Percentiles rank a stretch among this genome's conserved stretches.
phyloP scores from a whole-genome alignment of 2,888 invertebrate species.

The Omphaloscelis lunosa region DNA sequence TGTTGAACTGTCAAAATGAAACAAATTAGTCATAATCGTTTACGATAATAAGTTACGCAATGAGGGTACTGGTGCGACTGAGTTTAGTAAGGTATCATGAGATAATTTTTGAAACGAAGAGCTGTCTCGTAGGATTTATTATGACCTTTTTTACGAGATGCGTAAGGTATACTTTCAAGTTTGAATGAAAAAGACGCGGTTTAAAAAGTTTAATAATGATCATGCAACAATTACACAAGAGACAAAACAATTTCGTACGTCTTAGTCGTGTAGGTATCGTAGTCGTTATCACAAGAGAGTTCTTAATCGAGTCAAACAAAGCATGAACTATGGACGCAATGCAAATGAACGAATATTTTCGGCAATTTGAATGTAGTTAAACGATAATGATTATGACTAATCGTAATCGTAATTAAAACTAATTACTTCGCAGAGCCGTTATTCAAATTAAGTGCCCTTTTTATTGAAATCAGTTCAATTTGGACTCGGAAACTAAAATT shows the following conservation, averaged over 20 bases:
- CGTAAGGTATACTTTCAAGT: background rate
- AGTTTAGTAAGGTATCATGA: background rate
- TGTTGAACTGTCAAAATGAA: too few species aligned
- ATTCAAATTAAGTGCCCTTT: constrained; percentile 49
- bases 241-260: too few species aligned
- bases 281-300: too few species aligned
- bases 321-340: constrained; percentile 8
- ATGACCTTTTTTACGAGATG: background rate
- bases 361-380: constrained; percentile 26
- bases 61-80: background rate
- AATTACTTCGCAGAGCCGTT: constrained; percentile 44
- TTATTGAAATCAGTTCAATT: constrained; percentile 49
- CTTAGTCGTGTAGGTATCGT: too few species aligned
- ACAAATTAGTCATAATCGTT: too few species aligned
- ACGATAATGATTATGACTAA: constrained; percentile 42
- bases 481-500: constrained; percentile 30
- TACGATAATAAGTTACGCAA: too few species aligned
- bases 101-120: background rate
- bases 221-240: background rate
- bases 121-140: background rate
- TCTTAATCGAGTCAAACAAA: background rate
- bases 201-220: background rate
- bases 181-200: background rate
- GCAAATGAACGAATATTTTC: constrained; percentile 23
- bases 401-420: constrained; percentile 44